Percentiles rank a stretch among this genome's conserved stretches.
Conservation (phyloP, 2,888 invertebrate species). For the Geophilus truncorum region DNA sequence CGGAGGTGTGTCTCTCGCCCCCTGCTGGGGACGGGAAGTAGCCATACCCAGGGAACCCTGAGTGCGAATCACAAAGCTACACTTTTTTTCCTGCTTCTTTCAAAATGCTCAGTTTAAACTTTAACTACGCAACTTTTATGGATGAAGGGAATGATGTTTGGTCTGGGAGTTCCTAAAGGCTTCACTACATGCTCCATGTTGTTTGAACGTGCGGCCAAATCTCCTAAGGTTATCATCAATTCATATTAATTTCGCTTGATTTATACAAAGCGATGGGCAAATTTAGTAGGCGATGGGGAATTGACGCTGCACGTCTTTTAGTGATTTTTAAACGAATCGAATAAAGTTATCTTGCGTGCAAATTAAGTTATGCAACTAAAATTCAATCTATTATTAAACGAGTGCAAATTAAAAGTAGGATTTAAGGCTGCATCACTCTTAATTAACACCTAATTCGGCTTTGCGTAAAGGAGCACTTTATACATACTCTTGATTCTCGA, state of each 20-base stretch:
- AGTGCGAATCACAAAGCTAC: constrained; percentile 5
- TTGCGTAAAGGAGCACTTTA: not conserved
- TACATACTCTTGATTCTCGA: not conserved
- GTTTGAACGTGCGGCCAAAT: not conserved
- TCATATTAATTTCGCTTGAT: not conserved
- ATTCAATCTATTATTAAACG: not conserved
- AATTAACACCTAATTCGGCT: not conserved
- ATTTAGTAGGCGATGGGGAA: not conserved
- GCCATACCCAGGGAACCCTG: constrained; percentile 54
- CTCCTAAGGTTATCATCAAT: not conserved
- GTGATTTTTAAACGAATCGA: too few relatives aligned
- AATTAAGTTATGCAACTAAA: not conserved
- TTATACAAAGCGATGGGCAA: not conserved
- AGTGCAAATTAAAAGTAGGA: not conserved
- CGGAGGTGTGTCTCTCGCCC: constrained; percentile 48
- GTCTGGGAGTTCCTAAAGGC: not conserved
- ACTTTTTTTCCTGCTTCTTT: not conserved
- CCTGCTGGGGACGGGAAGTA: constrained; percentile 55
- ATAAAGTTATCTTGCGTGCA: too few relatives aligned
- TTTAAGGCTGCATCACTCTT: not conserved
- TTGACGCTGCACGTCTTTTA: not conserved
- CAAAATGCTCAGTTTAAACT: not conserved
- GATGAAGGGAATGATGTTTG: not conserved
- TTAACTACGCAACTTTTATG: not conserved
- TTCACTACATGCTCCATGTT: not conserved